Base-by-base conservation (phyloP, 2,888 invertebrate genomes). In the Lottia gigantea region DNA sequence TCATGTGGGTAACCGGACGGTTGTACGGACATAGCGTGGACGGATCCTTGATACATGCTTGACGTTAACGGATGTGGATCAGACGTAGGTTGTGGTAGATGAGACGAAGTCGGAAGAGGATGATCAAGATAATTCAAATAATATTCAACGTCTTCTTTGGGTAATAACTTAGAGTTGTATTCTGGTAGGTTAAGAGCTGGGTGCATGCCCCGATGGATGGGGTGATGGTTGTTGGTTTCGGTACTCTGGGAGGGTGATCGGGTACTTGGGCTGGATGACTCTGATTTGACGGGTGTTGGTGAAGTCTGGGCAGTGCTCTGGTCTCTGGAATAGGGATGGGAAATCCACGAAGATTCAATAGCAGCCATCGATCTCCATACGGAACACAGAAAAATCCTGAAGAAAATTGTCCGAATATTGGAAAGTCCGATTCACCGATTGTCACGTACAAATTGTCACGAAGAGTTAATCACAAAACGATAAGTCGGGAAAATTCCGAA, bases 61-160 rank as follows among this genome's bases (percentile, higher is more conserved):
- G 65, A 47, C 19, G 67, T 61, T 31, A 64, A 40, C 23, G 66
- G 61, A 26, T 15, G 49, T 7, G 45, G 72, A 19, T 64, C 46
- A 3, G 16, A 63, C 67, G 46, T 66, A 55, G 46, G 23, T 25
- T 19, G 6, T 55, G 70, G 55, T 45, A 63, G 15, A 45, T 45
- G 23, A 25, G 46, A 16, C 40, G 46, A 45, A 65, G 61, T 25
- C 8, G 40, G 25, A 40, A 62, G 15, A 25, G 66, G 67, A n/a
- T 67, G 76, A 61, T 80, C 79, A 47, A 80, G 70, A n/a, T 73
- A 70, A 71, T 84, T 80, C 70, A 85, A 83, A 68, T 83, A 84
- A 19, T 77, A 76, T 74, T 85, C 85, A 40, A 85, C 85, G 75
- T 85, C 85, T 67, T 82, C 81, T 46, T 80, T 82, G 61, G 82